Evolutionary conservation across 2,113 vertebrate species (phyloP), one percentile per base, ranked within the genome.

Genomic region (Megaleporinus macrocephalus): DNA sequence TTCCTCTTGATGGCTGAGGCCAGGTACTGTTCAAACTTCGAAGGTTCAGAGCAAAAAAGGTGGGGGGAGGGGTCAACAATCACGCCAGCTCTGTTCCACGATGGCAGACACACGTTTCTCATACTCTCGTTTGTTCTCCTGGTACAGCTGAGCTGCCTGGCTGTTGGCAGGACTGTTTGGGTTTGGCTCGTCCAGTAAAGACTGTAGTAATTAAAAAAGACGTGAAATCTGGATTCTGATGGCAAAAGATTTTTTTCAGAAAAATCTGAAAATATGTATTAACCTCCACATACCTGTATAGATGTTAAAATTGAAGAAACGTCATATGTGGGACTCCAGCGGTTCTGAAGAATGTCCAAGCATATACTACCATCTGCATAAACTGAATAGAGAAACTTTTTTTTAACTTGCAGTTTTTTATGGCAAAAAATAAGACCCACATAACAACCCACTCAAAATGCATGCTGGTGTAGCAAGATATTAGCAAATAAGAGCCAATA

Each of bases 291-390:
- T 94, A 99, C 98, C 97, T 99, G 97, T 97, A 99, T 99, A 89
- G 98, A 99, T 89, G 98, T 99, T 96, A 99, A 92, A 93, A 99
- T 99, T 90, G 97, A 99, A 83, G 98, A 99, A 61, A 99, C 98
- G 92, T 99, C 98, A 7, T 99, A 99, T 80, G 98, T 99, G 83
- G 98, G 98, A 95, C 98, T 99, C 98, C 98, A 99, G 33, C 97
- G 98, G 88, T 99, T 99, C 90, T 99, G 98, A 95, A 99, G 97
- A 90, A 99, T 99, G 92, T 99, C 98, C 97, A 99, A 94, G 94
- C 97, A 98, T 98, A 99, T 99, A 96, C 97, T 99, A 89, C 98
- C 98, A 14, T 99, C 98, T 93, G 98, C 98, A 88, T 99, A 99
- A 86, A 99, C 98, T 99, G 86, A 85, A 91, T 87, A 85, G n/a